phyloP scores from a whole-genome alignment of 2,113 vertebrate genomes.

The Elaphurus davidianus region DNA sequence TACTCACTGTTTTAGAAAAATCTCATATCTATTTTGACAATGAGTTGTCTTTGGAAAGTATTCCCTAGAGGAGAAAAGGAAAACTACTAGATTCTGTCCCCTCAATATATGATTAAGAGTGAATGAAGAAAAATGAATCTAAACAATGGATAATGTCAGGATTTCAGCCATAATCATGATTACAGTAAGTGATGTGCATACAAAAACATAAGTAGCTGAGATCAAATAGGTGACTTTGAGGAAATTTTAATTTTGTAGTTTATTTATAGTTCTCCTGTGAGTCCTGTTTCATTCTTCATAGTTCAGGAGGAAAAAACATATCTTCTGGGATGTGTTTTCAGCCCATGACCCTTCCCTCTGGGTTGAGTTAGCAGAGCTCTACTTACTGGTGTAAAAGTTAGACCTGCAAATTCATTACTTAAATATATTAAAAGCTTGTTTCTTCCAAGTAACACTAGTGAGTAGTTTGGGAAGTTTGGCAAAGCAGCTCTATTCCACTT shows the following conservation, averaged over 20 bases:
- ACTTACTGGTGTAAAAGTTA: neutral
- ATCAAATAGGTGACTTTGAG: neutral
- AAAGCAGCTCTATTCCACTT: neutral
- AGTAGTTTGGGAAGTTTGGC: neutral
- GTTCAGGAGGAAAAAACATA: neutral
- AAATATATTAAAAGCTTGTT: neutral
- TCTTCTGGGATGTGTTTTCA: neutral
- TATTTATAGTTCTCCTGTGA: neutral
- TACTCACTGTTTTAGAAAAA: neutral
- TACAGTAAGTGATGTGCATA: neutral
- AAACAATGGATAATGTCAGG: neutral
- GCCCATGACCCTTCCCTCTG: neutral
- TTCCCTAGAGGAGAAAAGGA: neutral
- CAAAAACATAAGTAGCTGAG: neutral
- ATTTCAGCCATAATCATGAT: neutral
- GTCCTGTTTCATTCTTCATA: neutral
- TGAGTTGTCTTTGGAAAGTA: neutral
- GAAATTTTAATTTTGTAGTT: neutral
- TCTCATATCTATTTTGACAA: neutral
- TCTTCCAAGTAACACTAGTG: neutral
- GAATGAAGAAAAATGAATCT: neutral
- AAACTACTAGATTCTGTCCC: neutral
- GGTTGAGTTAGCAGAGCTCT: neutral
- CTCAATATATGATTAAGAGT: neutral
- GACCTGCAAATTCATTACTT: neutral